Evolutionary conservation across 2,888 invertebrate species (phyloP).

Genomic region (Danaus chrysippus): DNA sequence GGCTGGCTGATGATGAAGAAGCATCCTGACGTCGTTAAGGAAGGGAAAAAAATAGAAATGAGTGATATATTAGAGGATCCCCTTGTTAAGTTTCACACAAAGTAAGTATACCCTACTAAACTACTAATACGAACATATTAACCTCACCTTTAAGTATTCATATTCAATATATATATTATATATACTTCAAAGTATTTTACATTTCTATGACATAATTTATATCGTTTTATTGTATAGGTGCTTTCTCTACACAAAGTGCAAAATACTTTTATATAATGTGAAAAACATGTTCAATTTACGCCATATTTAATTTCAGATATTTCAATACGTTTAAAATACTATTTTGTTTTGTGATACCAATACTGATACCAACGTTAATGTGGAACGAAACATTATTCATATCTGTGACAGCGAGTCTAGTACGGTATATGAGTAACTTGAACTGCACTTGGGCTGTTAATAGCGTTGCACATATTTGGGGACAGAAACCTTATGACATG

Average conservation of each 20-base stretch:
- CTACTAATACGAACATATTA: not conserved
- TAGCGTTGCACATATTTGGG: conserved; percentile 90
- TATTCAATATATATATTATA: conserved; percentile 13
- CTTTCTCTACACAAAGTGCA: too few species aligned
- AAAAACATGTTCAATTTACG: too few species aligned
- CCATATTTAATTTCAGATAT: conserved; percentile 64
- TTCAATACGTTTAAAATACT: conserved; percentile 83
- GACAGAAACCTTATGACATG: conserved; percentile 86
- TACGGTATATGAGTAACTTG: conserved; percentile 86
- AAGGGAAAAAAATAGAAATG: conserved; percentile 90
- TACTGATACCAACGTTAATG: conserved; percentile 81
- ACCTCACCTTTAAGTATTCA: too few species aligned
- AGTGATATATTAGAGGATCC: conserved; percentile 88
- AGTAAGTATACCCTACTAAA: conserved; percentile 65
- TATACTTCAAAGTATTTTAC: not conserved
- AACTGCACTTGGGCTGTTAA: conserved; percentile 95
- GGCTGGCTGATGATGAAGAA: conserved; percentile 96
- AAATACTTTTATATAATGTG: too few species aligned
- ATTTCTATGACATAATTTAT: not conserved
- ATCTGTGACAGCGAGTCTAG: conserved; percentile 79
- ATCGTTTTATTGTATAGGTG: not conserved
- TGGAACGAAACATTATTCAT: conserved; percentile 82
- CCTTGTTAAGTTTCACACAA: conserved; percentile 87
- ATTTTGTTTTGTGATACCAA: conserved; percentile 86
- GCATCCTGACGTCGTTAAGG: conserved; percentile 89